Base-by-base conservation (phyloP, 2,888 invertebrate species). In the Scaptomyza caliginosa region DNA sequence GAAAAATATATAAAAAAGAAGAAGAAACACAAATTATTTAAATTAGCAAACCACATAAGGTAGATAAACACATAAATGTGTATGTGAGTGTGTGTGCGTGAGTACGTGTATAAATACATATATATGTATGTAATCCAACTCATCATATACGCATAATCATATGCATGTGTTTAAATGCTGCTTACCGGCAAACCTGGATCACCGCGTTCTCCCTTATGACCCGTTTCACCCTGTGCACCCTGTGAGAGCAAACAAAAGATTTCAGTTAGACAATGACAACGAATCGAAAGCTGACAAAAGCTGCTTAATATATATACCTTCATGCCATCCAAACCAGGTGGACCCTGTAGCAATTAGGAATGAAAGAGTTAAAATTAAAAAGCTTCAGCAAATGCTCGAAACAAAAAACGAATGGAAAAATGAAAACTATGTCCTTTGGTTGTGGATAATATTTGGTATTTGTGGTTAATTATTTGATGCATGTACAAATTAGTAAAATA, bases 301-400 rank as follows among this genome's bases (percentile, higher is more conserved):
- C 54, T 28, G 30, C 64, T 92, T 83, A 83, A 89, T 69, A 51
- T 93, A 8, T 24, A 5, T 26, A 97, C 97, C 96, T 97, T 98
- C 96, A 97, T 97, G 92, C 97, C 97, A 93, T 97, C 97, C 92
- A 97, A 94, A 92, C 97, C 97, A 73, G 97, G 96, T 82, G 96
- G 96, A 91, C 97, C 97, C 97, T 97, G 73, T 46, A 67, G 67
- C 67, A 55, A 66, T 60, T 66, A 38, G 67, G 67, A 69, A 77
- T 21, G 54, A 45, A 63, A 77, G 73, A 71, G 68, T 64, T 64
- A 67, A 66, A 66, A 54, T 58, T 63, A 59, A 42, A 55, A 74
- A 67, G 80, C 73, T 50, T 67, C 49, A 74, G 65, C 63, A 58
- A 59, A 30, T 32, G 46, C 67, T 49, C 65, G 54, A 28, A 28